Conservation (phyloP, 2,888 invertebrate genomes). For the Cactoblastis cactorum region DNA sequence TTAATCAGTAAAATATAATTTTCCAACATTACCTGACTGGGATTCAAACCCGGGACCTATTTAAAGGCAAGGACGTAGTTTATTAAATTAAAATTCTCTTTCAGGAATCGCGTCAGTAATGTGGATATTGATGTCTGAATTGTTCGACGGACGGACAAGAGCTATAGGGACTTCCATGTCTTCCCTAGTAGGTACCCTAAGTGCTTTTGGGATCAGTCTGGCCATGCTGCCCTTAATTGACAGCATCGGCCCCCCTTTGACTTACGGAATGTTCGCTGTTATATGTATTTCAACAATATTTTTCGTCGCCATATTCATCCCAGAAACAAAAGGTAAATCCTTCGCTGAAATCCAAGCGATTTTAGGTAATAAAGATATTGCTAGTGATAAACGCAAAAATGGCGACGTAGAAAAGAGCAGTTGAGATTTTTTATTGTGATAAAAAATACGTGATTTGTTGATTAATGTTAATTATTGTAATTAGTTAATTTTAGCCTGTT, state of each 20-base stretch:
- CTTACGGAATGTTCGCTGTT: conserved; percentile 42
- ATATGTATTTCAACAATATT: conserved; percentile 32
- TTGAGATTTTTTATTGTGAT: neutral
- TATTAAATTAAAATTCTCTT: conserved; percentile 10
- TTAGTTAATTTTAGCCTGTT: too few species aligned
- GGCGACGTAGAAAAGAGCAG: neutral
- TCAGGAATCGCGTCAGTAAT: conserved; percentile 39
- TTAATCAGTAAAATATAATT: too few species aligned
- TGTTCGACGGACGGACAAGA: conserved; percentile 38
- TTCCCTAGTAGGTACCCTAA: conserved; percentile 21
- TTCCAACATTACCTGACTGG: too few species aligned
- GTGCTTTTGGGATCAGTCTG: conserved; percentile 39
- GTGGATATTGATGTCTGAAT: conserved; percentile 35
- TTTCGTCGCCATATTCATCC: conserved; percentile 41
- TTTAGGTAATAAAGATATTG: conserved; percentile 25
- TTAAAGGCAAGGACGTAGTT: neutral
- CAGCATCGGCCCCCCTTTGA: conserved; percentile 40
- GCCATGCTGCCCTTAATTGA: conserved; percentile 40
- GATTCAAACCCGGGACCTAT: neutral
- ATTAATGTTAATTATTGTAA: too few species aligned
- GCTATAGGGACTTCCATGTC: conserved; percentile 38
- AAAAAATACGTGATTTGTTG: too few species aligned
- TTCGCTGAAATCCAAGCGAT: conserved; percentile 51
- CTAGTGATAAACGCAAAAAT: neutral
- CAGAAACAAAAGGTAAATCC: conserved; percentile 60